A percentile compares a stretch with the other conserved stretches of the same genome.
These are phyloP conservation scores for Phrynocephalus vlangalii DNA, from an alignment of 2,797 vertebrate genomes.

Conservation along the genomic window DNA sequence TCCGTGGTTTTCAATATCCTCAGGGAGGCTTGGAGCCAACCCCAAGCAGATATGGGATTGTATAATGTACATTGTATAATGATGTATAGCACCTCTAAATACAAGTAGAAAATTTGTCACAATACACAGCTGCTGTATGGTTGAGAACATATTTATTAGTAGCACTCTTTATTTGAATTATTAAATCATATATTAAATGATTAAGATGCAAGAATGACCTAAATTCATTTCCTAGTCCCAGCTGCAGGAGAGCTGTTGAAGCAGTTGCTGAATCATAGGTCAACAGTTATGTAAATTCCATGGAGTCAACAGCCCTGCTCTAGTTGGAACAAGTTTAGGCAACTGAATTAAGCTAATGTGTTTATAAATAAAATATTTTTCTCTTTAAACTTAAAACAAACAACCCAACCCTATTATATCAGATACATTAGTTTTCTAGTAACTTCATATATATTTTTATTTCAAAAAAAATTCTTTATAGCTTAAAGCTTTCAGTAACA, in stretches of 20 bases:
- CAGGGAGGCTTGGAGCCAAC: too few species aligned
- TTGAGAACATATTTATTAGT: not conserved
- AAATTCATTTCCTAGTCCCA: too few species aligned
- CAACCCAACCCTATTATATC: constrained; percentile 2
- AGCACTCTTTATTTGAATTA: not conserved
- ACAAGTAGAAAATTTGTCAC: not conserved
- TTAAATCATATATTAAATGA: not conserved
- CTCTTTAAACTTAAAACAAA: not conserved
- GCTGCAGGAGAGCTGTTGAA: too few species aligned
- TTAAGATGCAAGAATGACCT: too few species aligned
- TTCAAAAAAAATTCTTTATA: constrained; percentile 72
- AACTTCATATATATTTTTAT: constrained; percentile 41
- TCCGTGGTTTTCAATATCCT: too few species aligned
- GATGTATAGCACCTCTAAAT: not conserved
- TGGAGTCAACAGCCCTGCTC: too few species aligned
- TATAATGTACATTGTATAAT: not conserved
- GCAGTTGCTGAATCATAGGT: too few species aligned
- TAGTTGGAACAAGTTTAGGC: too few species aligned
- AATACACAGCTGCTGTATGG: not conserved
- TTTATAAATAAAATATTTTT: not conserved
- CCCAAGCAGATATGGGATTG: too few species aligned
- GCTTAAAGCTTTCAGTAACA: constrained; percentile 83
- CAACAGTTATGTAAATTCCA: too few species aligned
- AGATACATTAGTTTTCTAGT: constrained; percentile 40
- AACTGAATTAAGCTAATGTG: too few species aligned